Base-by-base conservation (phyloP, 2,797 vertebrate species). In the Tolypeutes matacus region DNA sequence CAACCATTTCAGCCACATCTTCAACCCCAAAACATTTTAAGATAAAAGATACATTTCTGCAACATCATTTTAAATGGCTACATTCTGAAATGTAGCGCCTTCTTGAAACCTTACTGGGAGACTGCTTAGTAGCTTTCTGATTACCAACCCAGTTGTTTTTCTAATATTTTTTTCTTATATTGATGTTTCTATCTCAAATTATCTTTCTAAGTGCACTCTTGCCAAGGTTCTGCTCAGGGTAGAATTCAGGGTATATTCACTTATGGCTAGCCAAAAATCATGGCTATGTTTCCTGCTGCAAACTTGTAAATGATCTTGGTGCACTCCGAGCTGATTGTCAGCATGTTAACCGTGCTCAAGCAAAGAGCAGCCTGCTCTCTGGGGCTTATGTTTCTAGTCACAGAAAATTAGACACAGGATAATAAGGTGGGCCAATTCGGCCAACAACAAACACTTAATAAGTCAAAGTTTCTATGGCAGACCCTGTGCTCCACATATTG, bases 31-130 rank as follows among this genome's bases (percentile, higher is more conserved):
- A n/a, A n/a, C n/a, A n/a, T n/a, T n/a, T n/a, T n/a, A n/a, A 93
- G 39, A 84, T 27, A 83, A 93, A 86, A 93, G 51, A 75, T 56
- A 21, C 49, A 78, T 75, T 93, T 93, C 77, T 60, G 69, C 31
- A 75, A 27, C 42, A 29, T 78, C 36, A 56, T 69, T 85, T 93
- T 31, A 85, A 88, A 91, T 76, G 49, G 65, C 39, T 85, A 62
- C 36, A 29, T 72, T 86, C 80, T 42, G 51, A 46, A 85, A 75
- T 29, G 39, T 27, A 7, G 42, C 42, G 31, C 73, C 25, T 92
- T 77, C 84, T 67, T 46, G 34, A 94, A 82, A n/a, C 21, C 67
- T 39, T 27, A 39, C 36, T 46, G 46, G n/a, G 15, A 89, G 9
- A 7, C n/a, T 89, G 27, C 70, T 75, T 53, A 29, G 58, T 65